Evolutionary conservation across 2,113 vertebrate species (phyloP), one percentile per base, ranked within the genome.

Genomic region (Nothocercus julius): DNA sequence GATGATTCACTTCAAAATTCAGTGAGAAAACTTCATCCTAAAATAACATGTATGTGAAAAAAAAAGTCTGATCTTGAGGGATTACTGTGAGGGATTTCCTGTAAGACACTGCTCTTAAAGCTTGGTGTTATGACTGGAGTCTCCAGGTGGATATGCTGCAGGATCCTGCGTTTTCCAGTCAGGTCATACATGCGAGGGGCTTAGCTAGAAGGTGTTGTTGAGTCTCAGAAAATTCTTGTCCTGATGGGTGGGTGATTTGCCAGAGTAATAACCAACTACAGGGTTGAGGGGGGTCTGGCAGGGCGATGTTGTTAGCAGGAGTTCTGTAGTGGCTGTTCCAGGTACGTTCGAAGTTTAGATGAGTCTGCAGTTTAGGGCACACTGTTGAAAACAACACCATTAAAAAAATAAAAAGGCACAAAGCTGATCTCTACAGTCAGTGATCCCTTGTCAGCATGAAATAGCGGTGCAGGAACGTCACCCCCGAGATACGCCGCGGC

Each of bases 101-200:
- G 21, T 49, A 49, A 49, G 21, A 22, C 49, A 10, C 20, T 49
- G 24, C 10, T 32, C 51, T 87, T 44, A 38, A n/a, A 77, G 62
- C 5, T 5, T 81, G 24, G 3, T 59, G 44, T 32, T 82, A n/a
- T 38, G 92, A 54, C 72, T 85, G 64, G 51, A 90, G 61, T 53
- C 82, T 92, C 61, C 68, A 56, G 27, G 19, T 91, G 93, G 94
- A 90, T 56, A 12, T 40, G 73, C 63, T 70, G 82, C 91, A 78
- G 72, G n/a, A 20, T 44, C 40, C 7, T 82, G 76, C 40, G 4
- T 91, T 89, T 85, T 92, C 85, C 68, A 80, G 76, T 72, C 45
- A 21, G 70, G 34, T 82, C 82, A 20, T 32, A 20, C 19, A 1
- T 64, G 62, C 56, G 38, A 84, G 64, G 42, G 64, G 79, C 10